Base-by-base conservation (phyloP, 2,797 vertebrate species). In the Danionella dracula region DNA sequence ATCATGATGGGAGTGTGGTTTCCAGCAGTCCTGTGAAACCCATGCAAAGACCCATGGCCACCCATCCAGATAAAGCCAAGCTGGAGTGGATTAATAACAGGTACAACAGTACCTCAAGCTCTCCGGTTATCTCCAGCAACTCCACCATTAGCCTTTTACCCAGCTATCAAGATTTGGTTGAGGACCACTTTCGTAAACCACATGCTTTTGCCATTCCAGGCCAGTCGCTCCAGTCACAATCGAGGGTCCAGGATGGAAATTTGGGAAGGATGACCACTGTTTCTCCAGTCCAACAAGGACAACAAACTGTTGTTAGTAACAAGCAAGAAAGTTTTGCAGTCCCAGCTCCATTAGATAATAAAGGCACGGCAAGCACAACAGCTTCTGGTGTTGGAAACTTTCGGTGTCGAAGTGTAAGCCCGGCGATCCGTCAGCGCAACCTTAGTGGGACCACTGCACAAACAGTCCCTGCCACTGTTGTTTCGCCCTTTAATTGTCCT, bases 21-120 rank as follows among this genome's bases (percentile, higher is more conserved):
- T 97, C 95, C 0, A 94, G 92, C 70, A 99, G 97, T 70, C 96
- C 96, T 0, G 93, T 98, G 58, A 99, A 99, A 77, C 97, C 95
- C 0, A 99, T 99, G 97, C 97, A 98, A 81, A 90, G 97, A 76
- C 97, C 97, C 1, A 99, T 87, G 89, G 97, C 97, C 61, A 99
- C 97, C 4, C 96, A 99, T 74, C 96, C 97, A 0, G 94, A 98
- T 82, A 98, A 97, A 84, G 93, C 95, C 57, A 92, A 93, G 71
- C 89, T 98, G 1, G 96, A 99, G 71, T 98, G 96, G 96, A 97
- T 98, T 93, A 97, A 92, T 61, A 93, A 91, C 1, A 95, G 92
- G 54, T 98, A 97, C 68, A 88, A 79, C 79, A 81, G 85, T 13
- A 88, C 67, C 54, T 91, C 91, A 21, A 91, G 84, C 82, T 90